Evolutionary conservation across 2,888 invertebrate genomes (phyloP).

Genomic region (Platerodrilus igneus): DNA sequence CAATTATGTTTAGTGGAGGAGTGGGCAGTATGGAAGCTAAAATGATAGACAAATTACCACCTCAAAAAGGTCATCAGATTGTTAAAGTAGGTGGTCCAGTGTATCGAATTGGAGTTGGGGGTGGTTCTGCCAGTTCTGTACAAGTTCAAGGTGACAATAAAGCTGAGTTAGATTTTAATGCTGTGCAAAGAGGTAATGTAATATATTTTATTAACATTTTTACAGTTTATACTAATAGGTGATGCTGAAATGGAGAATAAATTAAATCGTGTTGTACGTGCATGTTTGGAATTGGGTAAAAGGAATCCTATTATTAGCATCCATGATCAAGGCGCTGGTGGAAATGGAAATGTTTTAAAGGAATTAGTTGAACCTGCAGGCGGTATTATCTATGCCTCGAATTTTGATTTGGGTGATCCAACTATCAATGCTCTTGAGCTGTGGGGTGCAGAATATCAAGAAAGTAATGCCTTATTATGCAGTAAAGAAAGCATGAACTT

Average conservation of each 20-base stretch:
- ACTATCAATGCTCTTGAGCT: conserved; percentile 89
- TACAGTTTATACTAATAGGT: conserved; percentile 44
- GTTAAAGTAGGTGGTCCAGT: conserved; percentile 97
- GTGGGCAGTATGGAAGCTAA: conserved; percentile 83
- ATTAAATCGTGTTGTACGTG: conserved; percentile 86
- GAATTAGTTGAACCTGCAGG: conserved; percentile 94
- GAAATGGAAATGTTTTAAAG: conserved; percentile 94
- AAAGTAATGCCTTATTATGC: conserved; percentile 87
- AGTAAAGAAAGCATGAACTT: conserved; percentile 58
- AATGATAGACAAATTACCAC: conserved; percentile 73
- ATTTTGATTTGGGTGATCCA: conserved; percentile 89
- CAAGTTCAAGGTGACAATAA: conserved; percentile 88
- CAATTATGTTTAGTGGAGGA: conserved; percentile 98
- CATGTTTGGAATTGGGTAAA: conserved; percentile 78
- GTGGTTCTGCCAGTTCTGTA: conserved; percentile 96
- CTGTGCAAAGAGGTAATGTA: conserved; percentile 75
- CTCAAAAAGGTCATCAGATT: conserved; percentile 80
- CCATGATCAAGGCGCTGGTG: conserved; percentile 99
- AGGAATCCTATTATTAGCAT: conserved; percentile 90
- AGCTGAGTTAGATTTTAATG: conserved; percentile 87
- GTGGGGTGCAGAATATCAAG: conserved; percentile 99
- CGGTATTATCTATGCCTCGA: conserved; percentile 80
- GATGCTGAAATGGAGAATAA: conserved; percentile 99
- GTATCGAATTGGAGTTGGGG: conserved; percentile 96
- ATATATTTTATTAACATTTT: no score